Evolutionary conservation across 2,888 invertebrate species (phyloP).

Genomic region (Hipparchia sbordonii): DNA sequence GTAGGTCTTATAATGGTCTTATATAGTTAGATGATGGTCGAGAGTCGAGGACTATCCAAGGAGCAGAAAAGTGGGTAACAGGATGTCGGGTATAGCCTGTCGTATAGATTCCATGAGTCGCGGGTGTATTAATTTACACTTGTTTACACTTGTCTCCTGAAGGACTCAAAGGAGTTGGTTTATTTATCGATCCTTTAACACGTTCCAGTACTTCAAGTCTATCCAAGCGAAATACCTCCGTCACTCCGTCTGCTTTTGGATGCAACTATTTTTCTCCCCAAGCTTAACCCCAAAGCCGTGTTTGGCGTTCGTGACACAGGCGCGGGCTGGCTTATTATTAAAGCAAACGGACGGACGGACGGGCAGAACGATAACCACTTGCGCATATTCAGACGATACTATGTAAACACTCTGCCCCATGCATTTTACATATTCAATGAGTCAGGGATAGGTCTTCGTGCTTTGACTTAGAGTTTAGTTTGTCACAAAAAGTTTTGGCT

Average conservation of each 20-base stretch:
- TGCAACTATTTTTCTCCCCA: neutral
- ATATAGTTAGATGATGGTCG: too few species aligned
- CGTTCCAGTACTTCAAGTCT: neutral
- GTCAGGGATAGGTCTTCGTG: conserved; percentile 11
- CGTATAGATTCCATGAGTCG: too few species aligned
- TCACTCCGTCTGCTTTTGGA: neutral
- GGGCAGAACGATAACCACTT: conserved; percentile 74
- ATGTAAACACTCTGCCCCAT: conserved; percentile 67
- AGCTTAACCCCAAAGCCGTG: conserved; percentile 58
- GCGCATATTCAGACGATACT: conserved; percentile 75
- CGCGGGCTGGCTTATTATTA: conserved; percentile 73
- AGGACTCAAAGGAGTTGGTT: too few species aligned
- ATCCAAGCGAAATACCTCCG: conserved; percentile 1
- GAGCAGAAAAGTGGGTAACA: too few species aligned
- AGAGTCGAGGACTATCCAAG: too few species aligned
- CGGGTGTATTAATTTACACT: too few species aligned
- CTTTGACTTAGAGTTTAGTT: conserved; percentile 20
- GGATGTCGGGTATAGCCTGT: too few species aligned
- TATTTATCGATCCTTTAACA: neutral
- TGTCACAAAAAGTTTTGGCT: neutral
- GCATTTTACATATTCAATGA: conserved; percentile 28
- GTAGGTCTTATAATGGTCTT: too few species aligned
- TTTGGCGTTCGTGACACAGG: conserved; percentile 78
- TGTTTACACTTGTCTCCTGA: too few species aligned
- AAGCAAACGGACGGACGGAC: conserved; percentile 75